Evolutionary conservation across 2,797 vertebrate genomes (phyloP).

Genomic region (Pogonophryne albipinna): DNA sequence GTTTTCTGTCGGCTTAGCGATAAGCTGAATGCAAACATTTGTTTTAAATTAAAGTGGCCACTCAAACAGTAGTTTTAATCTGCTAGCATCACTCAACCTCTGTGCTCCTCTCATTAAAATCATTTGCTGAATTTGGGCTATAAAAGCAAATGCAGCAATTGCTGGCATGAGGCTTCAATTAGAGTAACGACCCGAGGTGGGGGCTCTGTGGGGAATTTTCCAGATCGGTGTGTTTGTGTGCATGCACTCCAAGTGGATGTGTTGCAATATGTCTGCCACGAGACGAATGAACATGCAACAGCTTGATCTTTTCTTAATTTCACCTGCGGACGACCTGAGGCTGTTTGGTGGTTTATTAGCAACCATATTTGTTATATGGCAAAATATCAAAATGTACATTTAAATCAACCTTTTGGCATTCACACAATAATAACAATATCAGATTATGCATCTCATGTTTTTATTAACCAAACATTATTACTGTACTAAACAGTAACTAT

Average conservation of each 20-base stretch:
- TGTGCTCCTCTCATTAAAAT: slow-evolving; percentile 78
- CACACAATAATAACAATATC: not conserved
- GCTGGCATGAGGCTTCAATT: slow-evolving; percentile 81
- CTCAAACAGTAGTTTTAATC: slow-evolving; percentile 72
- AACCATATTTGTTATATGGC: not conserved
- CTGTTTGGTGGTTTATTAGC: slow-evolving; percentile 9
- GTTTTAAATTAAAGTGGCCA: slow-evolving; percentile 71
- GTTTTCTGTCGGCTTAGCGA: slow-evolving; percentile 33
- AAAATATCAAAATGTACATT: slow-evolving; percentile 17
- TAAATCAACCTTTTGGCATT: slow-evolving; percentile 17
- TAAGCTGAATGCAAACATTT: slow-evolving; percentile 67
- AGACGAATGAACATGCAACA: slow-evolving; percentile 14
- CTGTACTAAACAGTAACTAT: slow-evolving; percentile 1
- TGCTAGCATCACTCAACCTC: slow-evolving; percentile 55
- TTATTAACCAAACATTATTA: not conserved
- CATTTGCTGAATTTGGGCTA: slow-evolving; percentile 80
- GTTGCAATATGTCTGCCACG: slow-evolving; percentile 12
- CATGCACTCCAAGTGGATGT: slow-evolving; percentile 14
- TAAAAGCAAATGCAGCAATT: slow-evolving; percentile 82
- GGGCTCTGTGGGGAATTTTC: slow-evolving; percentile 37
- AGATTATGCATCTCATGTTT: not conserved
- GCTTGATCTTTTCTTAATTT: slow-evolving; percentile 35
- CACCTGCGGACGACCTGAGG: slow-evolving; percentile 30
- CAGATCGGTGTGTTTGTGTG: slow-evolving; percentile 26
- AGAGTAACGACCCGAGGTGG: slow-evolving; percentile 59